Base-by-base conservation (phyloP, 1,140 invertebrate genomes). In the Euura saliciscinereae region DNA sequence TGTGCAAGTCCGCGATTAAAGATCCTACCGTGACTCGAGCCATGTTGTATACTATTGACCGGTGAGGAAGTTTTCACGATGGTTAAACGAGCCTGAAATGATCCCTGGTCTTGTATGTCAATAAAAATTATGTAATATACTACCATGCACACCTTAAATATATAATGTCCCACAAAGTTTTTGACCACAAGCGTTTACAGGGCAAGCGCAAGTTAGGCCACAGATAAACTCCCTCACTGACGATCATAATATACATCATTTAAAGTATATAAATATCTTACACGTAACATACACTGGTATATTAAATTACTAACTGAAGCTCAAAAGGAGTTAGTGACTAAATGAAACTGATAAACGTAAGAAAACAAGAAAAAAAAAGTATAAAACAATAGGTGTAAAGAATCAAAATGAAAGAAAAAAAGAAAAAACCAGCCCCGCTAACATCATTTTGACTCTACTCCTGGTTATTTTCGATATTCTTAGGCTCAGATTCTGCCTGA, bases 251-350 rank as follows among this genome's bases (percentile, higher is more conserved):
- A 59, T 59, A 59, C 51, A 8, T 59, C 13, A 59, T 59, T 11
- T 59, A 59, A 87, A 86, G 83, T 85, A 86, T 87, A n/a, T 59
- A 59, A 28, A 59, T 59, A 87, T 86, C 84, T 87, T 87, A 87
- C 85, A 88, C 86, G 87, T 87, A 85, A 88, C 86, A 87, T 88
- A 87, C 83, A 88, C 84, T 85, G 84, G 86, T 67, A 67, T 67
- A 86, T 86, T 80, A 86, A 86, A 81, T 82, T 87, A 88, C 86
- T 88, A 87, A 86, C 86, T 84, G 82, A 87, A 88, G 86, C 86
- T 88, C 84, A 87, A 88, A 88, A 85, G 86, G 86, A 87, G 86
- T 88, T 88, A 88, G 86, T 88, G 84, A 88, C 86, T 87, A 59
- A 59, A 59, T 59, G 51, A 59, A 59, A 83, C 84, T 88, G 85